These are phyloP conservation scores for Centropus bengalensis DNA, from an alignment of 2,113 vertebrate genomes.

Conservation along the genomic window DNA sequence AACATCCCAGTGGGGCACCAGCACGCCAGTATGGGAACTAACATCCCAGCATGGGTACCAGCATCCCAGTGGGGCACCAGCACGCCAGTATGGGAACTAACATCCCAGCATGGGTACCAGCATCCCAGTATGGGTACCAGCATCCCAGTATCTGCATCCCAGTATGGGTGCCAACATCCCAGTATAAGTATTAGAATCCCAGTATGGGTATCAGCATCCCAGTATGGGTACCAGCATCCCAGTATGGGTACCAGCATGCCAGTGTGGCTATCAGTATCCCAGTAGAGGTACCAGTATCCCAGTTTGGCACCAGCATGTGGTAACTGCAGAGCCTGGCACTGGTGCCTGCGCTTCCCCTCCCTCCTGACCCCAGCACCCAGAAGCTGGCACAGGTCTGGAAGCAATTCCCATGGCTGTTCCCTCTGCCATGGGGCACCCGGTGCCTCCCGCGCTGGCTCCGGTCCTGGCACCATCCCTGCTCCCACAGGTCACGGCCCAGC, in stretches of 20 bases:
- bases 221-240: too few species aligned
- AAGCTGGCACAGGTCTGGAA: rapidly evolving
- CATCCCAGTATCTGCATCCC: too few species aligned
- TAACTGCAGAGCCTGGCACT: too few species aligned
- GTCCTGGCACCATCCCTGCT: rapidly evolving
- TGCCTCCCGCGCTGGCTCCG: not conserved
- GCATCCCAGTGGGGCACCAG: not conserved
- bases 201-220: too few species aligned
- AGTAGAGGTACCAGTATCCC: too few species aligned
- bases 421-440: rapidly evolving
- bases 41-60: not conserved
- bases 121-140: not conserved
- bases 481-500: not conserved
- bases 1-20: too few species aligned
- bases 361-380: too few species aligned
- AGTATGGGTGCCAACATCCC: rapidly evolving
- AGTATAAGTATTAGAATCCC: not conserved
- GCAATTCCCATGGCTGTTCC: not conserved
- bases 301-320: not conserved
- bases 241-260: too few species aligned
- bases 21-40: too few species aligned
- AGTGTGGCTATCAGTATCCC: too few species aligned
- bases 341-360: too few species aligned
- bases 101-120: rapidly evolving
- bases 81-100: rapidly evolving